Conservation (phyloP, 1,140 invertebrate species). For the Pissodes strobi region DNA sequence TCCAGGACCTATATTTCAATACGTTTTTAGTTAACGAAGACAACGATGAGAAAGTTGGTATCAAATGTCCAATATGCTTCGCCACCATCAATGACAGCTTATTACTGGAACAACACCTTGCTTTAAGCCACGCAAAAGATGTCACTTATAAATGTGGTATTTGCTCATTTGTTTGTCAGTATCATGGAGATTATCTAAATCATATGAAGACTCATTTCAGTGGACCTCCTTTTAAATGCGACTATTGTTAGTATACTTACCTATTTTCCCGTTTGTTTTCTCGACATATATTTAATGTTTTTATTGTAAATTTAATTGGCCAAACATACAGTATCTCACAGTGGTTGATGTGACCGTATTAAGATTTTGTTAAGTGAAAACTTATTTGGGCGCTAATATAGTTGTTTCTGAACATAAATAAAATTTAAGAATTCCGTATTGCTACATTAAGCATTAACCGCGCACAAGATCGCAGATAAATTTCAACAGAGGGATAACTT, state of each 20-base stretch:
- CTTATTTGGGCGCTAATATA: no score
- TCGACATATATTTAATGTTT: no score
- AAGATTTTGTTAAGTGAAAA: no score
- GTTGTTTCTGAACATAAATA: no score
- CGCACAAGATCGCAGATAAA: no score
- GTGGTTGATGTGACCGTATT: no score
- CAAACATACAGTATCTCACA: no score
- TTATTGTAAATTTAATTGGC: no score
- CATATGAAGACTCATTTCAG: constrained; percentile 69
- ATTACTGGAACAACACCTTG: constrained; percentile 60
- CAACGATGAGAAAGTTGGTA: constrained; percentile 50
- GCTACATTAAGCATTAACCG: no score
- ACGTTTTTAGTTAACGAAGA: constrained; percentile 33
- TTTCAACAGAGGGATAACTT: no score
- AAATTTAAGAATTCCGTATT: no score
- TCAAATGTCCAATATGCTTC: constrained; percentile 61
- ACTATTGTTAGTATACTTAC: constrained; percentile 59
- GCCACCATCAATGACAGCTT: constrained; percentile 58
- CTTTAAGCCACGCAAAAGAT: constrained; percentile 61
- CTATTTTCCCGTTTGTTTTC: constrained; percentile 14
- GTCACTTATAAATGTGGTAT: constrained; percentile 66
- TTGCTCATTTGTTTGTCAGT: constrained; percentile 68
- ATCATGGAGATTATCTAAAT: constrained; percentile 66
- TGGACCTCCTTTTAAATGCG: constrained; percentile 68
- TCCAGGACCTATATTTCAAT: no score